Evolutionary conservation across 2,113 vertebrate species (phyloP), one percentile per base, ranked within the genome.

Genomic region (Tragelaphus buxtoni): DNA sequence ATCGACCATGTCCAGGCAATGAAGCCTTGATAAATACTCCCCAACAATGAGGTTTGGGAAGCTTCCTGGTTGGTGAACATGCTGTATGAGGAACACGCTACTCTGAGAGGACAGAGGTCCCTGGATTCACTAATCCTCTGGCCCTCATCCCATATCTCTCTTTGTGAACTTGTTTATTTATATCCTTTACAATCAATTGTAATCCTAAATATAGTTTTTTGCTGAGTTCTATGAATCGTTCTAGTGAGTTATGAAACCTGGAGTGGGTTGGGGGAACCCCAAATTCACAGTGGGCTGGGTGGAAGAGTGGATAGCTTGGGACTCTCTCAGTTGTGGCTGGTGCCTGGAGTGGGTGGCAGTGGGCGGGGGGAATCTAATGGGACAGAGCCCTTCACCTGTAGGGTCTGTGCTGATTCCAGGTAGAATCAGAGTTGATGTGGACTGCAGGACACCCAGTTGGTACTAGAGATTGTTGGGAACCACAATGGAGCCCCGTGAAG

Each of bases 311-410:
- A 30, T 80, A 56, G 51, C 11, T 12, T 63, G 35, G 32, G 14
- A 63, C 60, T 14, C 28, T 14, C 39, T 42, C 4, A 42, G 18
- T 83, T 51, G 16, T 8, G 53, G 49, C 35, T 76, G 60, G 82
- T 60, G 9, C n/a, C 45, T 63, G 39, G 55, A 47, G 39, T 4
- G 16, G 28, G 16, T 74, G 69, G 20, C 35, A 42, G 69, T 24
- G 17, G 42, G 4, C 0, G 4, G 14, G 28, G 30, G 2, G 11
- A 35, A 22, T 20, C 16, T 1, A 13, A 12, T 28, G 24, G 76
- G 9, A 60, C 24, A 30, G 49, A 77, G 35, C 28, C 63, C 20
- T 55, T 53, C 72, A 42, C 26, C n/a, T 18, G 17, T 18, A 16
- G 65, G 32, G 4, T 91, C 77, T 74, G 7, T 30, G 60, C 14